These are phyloP conservation scores for Trachymyrmex cornetzi DNA, from an alignment of 1,140 invertebrate species.

Conservation along the genomic window DNA sequence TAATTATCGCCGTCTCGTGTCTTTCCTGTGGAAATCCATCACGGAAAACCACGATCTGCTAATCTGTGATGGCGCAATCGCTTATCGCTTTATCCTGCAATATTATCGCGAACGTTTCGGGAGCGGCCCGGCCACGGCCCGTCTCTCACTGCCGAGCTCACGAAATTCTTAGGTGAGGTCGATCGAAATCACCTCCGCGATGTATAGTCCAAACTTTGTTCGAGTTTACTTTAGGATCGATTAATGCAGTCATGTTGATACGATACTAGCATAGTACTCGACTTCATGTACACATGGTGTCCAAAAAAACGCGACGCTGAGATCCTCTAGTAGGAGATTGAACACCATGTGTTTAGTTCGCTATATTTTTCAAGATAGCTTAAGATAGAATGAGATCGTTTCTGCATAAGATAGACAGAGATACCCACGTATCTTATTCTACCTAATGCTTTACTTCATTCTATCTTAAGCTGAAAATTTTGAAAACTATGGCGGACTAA, in stretches of 20 bases:
- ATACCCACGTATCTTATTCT: too few species aligned
- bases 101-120: conserved; percentile 55
- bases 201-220: conserved; percentile 13
- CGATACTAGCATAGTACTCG: not conserved
- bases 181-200: conserved; percentile 54
- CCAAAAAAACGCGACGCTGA: not conserved
- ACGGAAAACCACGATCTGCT: not conserved
- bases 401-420: too few species aligned
- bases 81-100: conserved; percentile 55
- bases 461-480: too few species aligned
- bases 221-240: conserved; percentile 35
- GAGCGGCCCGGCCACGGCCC: conserved; percentile 12
- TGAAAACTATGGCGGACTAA: too few species aligned
- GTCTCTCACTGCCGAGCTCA: conserved; percentile 42
- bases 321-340: too few species aligned
- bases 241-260: conserved; percentile 39
- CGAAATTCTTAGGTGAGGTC: conserved; percentile 62
- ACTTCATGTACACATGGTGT: conserved; percentile 3
- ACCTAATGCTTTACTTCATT: too few species aligned
- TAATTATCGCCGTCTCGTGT: conserved; percentile 38
- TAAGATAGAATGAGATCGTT: too few species aligned
- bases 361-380: too few species aligned
- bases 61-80: conserved; percentile 32
- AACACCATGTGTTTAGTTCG: too few species aligned
- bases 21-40: not conserved